phyloP scores from a whole-genome alignment of 2,797 vertebrate genomes.

The Cyclopterus lumpus region DNA sequence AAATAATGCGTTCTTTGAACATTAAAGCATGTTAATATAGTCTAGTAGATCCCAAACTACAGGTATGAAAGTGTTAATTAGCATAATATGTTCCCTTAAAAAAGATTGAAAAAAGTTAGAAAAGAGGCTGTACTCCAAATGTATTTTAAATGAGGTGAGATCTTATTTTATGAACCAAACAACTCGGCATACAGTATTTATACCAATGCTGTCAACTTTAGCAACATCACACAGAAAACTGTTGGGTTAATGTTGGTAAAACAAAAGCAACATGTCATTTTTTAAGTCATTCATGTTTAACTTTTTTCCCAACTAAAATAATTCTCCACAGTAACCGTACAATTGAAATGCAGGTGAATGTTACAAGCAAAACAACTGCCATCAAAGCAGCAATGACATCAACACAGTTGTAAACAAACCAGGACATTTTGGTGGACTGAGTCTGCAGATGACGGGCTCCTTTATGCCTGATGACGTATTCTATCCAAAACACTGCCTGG shows the following conservation, averaged over 20 bases:
- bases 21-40: no score
- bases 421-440: constrained; percentile 75
- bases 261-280: background rate
- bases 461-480: constrained; percentile 83
- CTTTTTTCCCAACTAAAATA: constrained; percentile 47
- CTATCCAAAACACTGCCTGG: constrained; percentile 82
- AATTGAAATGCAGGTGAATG: constrained; percentile 35
- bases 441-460: constrained; percentile 78
- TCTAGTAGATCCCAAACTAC: background rate
- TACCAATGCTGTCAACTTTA: background rate
- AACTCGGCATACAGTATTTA: background rate
- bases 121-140: no score
- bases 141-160: background rate
- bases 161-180: background rate
- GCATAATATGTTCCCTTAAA: background rate
- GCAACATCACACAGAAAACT: background rate
- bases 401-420: constrained; percentile 76
- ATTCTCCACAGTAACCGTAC: constrained; percentile 47
- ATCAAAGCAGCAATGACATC: constrained; percentile 72
- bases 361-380: constrained; percentile 19
- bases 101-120: no score
- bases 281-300: constrained; percentile 56
- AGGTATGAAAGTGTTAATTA: background rate
- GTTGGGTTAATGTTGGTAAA: background rate
- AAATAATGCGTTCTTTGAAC: no score